phyloP scores from a whole-genome alignment of 2,888 invertebrate genomes.

The Zygothrica quintamaculata region DNA sequence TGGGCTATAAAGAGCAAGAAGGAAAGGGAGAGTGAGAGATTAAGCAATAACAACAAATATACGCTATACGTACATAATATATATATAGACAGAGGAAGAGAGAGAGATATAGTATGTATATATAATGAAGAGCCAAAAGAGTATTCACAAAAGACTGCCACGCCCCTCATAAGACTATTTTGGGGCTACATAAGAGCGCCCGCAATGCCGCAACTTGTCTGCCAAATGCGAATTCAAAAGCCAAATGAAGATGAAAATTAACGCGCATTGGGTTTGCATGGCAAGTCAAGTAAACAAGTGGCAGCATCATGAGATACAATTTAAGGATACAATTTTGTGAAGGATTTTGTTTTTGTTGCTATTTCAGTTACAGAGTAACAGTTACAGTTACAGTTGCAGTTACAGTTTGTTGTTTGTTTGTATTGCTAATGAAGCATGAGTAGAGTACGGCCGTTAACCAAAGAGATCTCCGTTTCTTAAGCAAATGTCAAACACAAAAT shows the following conservation, averaged over 20 bases:
- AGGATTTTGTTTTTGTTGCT: constrained; percentile 19
- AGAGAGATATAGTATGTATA: neutral
- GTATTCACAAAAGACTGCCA: constrained; percentile 20
- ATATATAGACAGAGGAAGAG: neutral
- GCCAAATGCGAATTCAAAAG: constrained; percentile 55
- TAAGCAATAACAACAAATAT: constrained; percentile 14
- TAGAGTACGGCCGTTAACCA: constrained; percentile 9
- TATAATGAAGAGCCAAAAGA: neutral
- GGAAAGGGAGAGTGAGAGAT: too few relatives aligned
- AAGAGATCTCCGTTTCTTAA: constrained; percentile 2
- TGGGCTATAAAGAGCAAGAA: too few relatives aligned
- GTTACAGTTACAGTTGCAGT: too few relatives aligned
- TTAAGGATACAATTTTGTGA: constrained; percentile 42
- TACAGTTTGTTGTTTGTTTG: constrained; percentile 22
- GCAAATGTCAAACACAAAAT: constrained; percentile 42
- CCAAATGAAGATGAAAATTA: constrained; percentile 59
- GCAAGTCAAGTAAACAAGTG: constrained; percentile 15
- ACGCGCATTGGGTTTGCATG: constrained; percentile 44
- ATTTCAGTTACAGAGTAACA: constrained; percentile 5
- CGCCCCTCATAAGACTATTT: constrained; percentile 7
- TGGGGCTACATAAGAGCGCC: constrained; percentile 4
- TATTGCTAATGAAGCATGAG: constrained; percentile 65
- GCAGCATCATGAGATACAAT: constrained; percentile 31
- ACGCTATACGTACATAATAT: neutral
- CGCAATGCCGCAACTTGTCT: constrained; percentile 36